phyloP scores from a whole-genome alignment of 2,113 vertebrate genomes.

The Zosterops japonicus region DNA sequence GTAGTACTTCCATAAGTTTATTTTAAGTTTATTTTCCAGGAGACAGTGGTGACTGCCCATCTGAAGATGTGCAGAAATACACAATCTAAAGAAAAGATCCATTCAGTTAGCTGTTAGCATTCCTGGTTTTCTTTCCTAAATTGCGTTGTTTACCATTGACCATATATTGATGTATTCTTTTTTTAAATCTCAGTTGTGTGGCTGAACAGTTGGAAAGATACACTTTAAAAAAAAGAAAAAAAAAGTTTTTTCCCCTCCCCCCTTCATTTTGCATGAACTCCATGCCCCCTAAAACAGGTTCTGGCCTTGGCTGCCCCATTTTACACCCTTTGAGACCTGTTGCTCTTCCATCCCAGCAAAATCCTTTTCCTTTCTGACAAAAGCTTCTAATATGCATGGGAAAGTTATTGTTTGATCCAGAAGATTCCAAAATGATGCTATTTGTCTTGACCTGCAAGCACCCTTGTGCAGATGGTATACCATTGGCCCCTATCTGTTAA shows the following conservation, averaged over 20 bases:
- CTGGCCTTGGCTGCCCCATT: background rate
- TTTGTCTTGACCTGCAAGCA: background rate
- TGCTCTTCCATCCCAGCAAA: background rate
- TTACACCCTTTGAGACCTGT: background rate
- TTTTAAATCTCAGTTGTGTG: background rate
- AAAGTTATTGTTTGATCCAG: background rate
- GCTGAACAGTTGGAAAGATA: background rate
- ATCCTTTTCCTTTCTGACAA: background rate
- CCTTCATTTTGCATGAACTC: background rate
- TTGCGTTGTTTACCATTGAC: background rate
- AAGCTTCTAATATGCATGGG: background rate
- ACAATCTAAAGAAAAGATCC: background rate
- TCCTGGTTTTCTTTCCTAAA: background rate
- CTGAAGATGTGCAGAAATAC: background rate
- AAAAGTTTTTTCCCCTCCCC: accelerated
- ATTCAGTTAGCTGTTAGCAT: background rate
- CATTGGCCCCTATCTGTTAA: background rate
- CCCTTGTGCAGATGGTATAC: background rate
- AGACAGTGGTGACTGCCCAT: background rate
- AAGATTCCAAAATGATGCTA: background rate
- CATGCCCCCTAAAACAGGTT: background rate
- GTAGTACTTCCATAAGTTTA: background rate
- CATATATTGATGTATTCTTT: background rate
- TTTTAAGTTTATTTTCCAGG: background rate
- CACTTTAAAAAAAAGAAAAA: background rate